Base-by-base conservation (phyloP, 2,888 invertebrate species). In the Thumatha senex region DNA sequence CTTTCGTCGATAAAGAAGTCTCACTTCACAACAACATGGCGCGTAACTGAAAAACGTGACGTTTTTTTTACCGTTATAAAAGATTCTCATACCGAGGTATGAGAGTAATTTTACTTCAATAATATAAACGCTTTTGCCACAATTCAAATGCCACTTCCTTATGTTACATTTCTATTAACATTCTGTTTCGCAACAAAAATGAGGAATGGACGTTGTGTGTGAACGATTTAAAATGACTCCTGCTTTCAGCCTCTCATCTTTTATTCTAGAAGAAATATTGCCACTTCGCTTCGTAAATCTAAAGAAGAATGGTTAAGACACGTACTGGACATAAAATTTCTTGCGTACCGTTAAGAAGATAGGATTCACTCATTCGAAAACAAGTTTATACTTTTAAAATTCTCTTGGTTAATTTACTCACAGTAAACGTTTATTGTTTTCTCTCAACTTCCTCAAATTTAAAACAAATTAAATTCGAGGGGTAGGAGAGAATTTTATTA, bases 151-250 rank as follows among this genome's bases (percentile, higher is more conserved):
- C 31, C 14, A 53, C 48, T 51, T 54, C 13, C 61, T 62, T 50
- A 50, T 51, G 42, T 54, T 44, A 29, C 13, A 24, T 15, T 13
- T 33, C 31, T 47, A 66, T 64, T 63, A 50, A 48, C 54, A 64
- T 64, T 62, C 58, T 15, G 41, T 51, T 42, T 40, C 18, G 9
- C 43, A 12, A 33, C 18, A 13, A 53, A 40, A 46, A 38, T 54
- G 67, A 64, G 52, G 49, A 54, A 66, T 59, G 46, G 46, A 51
- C 7, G 30, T 56, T 61, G 55, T 58, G 63, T 46, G 33, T 53
- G 49, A 59, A 62, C 43, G 56, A 49, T 59, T 52, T n/a, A 41
- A 40, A 10, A 39, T 35, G 34, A 56, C 48, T 54, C 30, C 46
- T 47, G 11, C 33, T 43, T 41, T 33, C 24, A 46, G n/a, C 24